A percentile compares a stretch with the other conserved stretches of the same genome.
Conservation (phyloP, 2,797 vertebrate species). For the Propithecus perrieri region DNA sequence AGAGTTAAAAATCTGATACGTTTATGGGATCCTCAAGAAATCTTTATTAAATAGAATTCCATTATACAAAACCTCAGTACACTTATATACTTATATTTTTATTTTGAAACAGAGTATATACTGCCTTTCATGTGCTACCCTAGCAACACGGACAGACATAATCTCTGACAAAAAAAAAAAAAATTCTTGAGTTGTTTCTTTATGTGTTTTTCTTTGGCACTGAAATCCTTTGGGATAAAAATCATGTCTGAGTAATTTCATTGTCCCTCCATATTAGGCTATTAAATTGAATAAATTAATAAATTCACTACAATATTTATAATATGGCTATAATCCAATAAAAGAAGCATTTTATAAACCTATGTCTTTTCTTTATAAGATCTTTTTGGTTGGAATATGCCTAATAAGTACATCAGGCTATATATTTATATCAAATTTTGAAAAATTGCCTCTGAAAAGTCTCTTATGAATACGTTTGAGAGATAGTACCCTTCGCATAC, state of each 20-base stretch:
- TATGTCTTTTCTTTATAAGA: neutral
- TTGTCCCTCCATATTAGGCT: neutral
- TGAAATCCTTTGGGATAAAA: neutral
- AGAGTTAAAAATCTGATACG: neutral
- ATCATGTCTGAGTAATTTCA: neutral
- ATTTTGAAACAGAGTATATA: neutral
- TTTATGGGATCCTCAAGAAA: neutral
- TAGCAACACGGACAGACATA: neutral
- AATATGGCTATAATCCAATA: neutral
- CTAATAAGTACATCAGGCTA: neutral
- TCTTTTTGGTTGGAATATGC: neutral
- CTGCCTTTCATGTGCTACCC: neutral
- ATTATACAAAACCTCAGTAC: neutral
- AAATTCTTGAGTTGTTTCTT: neutral
- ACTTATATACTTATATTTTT: neutral
- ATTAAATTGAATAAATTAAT: neutral
- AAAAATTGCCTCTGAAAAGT: neutral
- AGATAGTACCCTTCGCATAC: neutral
- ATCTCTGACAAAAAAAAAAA: neutral
- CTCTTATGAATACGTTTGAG: neutral
- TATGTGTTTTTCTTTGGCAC: neutral
- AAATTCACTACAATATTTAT: neutral
- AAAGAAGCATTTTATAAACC: neutral
- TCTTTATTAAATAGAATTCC: neutral
- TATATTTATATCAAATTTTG: neutral